Conservation (phyloP, 2,888 invertebrate genomes). For the Caenorhabditis panamensis region DNA sequence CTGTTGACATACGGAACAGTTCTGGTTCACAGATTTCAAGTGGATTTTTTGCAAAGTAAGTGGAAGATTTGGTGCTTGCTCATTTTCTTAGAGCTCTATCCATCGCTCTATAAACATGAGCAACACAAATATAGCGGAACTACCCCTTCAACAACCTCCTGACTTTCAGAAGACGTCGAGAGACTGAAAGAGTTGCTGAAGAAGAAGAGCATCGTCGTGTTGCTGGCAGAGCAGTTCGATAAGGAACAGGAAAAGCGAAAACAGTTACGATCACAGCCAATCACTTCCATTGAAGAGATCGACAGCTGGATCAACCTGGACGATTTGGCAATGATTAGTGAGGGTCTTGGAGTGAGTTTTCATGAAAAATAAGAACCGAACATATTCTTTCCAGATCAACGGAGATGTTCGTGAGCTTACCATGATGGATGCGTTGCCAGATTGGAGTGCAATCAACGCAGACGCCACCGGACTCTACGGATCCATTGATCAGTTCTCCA, state of each 20-base stretch:
- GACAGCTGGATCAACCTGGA: conserved; percentile 29
- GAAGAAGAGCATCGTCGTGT: conserved; percentile 16
- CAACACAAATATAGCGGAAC: no score
- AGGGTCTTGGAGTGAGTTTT: conserved; percentile 29
- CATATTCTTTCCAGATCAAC: conserved; percentile 39
- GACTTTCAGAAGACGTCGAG: conserved; percentile 37
- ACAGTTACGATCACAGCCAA: conserved; percentile 13
- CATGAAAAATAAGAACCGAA: no score
- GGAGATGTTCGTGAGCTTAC: conserved; percentile 26
- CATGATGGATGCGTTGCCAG: conserved; percentile 29
- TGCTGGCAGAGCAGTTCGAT: conserved; percentile 35
- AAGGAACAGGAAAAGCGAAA: not conserved
- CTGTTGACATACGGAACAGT: conserved; percentile 36
- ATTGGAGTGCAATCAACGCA: conserved; percentile 2
- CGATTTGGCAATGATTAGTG: conserved; percentile 19
- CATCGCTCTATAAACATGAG: no score
- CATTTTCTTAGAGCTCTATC: no score
- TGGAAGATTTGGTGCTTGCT: not conserved
- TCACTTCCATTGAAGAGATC: conserved; percentile 14
- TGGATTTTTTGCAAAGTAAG: conserved; percentile 33
- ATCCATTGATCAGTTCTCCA: not conserved
- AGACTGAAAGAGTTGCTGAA: conserved; percentile 31
- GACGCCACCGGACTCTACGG: conserved; percentile 22
- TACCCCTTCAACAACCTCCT: no score
- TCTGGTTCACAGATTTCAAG: conserved; percentile 27